Percentiles rank a stretch among this genome's conserved stretches.
phyloP scores from a whole-genome alignment of 2,888 invertebrate species.

The Physocephala rufipes region DNA sequence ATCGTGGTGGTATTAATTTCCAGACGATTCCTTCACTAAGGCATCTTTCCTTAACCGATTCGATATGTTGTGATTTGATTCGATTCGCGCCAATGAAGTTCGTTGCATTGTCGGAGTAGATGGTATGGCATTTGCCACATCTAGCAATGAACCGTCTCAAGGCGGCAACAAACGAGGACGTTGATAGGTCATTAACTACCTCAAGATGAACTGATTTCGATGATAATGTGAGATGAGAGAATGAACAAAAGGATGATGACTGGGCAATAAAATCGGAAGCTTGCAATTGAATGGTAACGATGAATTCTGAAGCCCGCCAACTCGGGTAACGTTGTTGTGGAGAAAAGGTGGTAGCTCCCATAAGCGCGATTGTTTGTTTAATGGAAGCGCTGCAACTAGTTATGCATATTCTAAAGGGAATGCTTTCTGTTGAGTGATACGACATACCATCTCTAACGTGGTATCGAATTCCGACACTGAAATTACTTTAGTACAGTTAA shows the following conservation, averaged over 20 bases:
- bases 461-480: too few relatives aligned
- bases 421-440: too few relatives aligned
- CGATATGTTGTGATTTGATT: constrained; percentile 13
- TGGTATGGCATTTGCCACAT: too few relatives aligned
- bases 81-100: constrained; percentile 27
- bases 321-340: constrained; percentile 18
- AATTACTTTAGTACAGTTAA: constrained; percentile 30
- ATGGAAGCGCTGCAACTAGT: background rate
- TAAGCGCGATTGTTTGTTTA: constrained; percentile 17
- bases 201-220: constrained; percentile 23
- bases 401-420: too few relatives aligned
- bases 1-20: too few relatives aligned
- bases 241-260: constrained; percentile 24
- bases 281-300: constrained; percentile 7
- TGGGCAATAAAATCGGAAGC: constrained; percentile 37
- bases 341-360: constrained; percentile 38
- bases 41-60: too few relatives aligned
- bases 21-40: too few relatives aligned
- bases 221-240: constrained; percentile 27
- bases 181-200: too few relatives aligned
- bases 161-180: too few relatives aligned
- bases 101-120: too few relatives aligned
- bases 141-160: constrained; percentile 2
- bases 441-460: too few relatives aligned
- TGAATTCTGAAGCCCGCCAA: constrained; percentile 34